phyloP scores from a whole-genome alignment of 2,888 invertebrate species.

The Tiliacea aurago region DNA sequence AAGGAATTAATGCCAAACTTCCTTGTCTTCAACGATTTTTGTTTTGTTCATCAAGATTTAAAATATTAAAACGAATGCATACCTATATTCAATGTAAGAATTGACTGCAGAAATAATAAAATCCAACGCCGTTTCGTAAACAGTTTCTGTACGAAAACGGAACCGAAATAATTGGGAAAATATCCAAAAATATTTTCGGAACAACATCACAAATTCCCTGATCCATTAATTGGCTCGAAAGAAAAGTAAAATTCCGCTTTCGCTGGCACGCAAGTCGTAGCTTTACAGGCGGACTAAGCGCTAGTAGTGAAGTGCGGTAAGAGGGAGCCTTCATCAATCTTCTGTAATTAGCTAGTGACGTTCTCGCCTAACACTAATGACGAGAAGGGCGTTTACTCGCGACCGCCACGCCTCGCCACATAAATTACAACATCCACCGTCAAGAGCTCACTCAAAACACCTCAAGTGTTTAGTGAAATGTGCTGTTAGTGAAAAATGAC shows the following conservation, averaged over 20 bases:
- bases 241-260: constrained; percentile 31
- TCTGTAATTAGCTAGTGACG: constrained; percentile 85
- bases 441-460: constrained; percentile 55
- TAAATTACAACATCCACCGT: constrained; percentile 71
- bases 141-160: background rate
- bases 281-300: constrained; percentile 58
- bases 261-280: constrained; percentile 31
- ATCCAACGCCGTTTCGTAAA: background rate
- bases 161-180: constrained; percentile 1
- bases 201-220: constrained; percentile 11
- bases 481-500: constrained; percentile 53
- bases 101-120: background rate
- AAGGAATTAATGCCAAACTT: too few relatives aligned
- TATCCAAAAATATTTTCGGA: constrained; percentile 13
- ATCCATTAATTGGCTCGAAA: constrained; percentile 6
- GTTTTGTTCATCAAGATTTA: too few relatives aligned
- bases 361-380: constrained; percentile 81
- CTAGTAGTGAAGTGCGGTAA: constrained; percentile 73
- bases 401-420: constrained; percentile 69
- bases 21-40: too few relatives aligned
- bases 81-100: background rate
- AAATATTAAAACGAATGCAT: background rate
- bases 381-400: constrained; percentile 72
- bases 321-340: constrained; percentile 84
- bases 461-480: constrained; percentile 61